These are phyloP conservation scores for Frankliniella intonsa DNA, from an alignment of 2,888 invertebrate genomes.

Conservation along the genomic window DNA sequence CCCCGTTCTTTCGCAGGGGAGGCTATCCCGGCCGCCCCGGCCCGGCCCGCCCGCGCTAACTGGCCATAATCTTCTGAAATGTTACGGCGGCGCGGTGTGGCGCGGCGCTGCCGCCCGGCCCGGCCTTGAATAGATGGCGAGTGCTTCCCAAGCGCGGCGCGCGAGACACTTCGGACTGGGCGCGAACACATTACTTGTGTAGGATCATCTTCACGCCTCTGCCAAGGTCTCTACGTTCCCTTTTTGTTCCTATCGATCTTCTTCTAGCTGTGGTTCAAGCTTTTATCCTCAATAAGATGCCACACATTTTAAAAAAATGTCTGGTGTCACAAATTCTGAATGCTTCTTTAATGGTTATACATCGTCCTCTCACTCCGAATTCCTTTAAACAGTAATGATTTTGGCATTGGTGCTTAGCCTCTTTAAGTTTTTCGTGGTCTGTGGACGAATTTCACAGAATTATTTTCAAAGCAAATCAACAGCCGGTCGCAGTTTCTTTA, in stretches of 20 bases:
- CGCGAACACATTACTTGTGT: conserved; percentile 3
- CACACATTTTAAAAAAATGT: no score
- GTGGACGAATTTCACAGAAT: no score
- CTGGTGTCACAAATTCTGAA: no score
- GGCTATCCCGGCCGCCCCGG: background rate
- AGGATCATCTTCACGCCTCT: background rate
- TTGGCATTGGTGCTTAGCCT: no score
- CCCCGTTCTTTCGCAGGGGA: conserved; percentile 13
- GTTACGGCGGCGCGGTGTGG: background rate
- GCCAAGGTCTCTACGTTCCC: background rate
- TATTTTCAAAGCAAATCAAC: no score
- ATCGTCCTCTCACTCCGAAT: no score
- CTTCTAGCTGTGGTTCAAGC: no score
- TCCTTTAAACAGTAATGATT: no score
- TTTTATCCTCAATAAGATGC: no score
- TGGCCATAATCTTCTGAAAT: conserved; percentile 25
- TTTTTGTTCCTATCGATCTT: background rate
- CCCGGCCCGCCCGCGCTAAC: conserved; percentile 13
- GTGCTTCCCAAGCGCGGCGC: background rate
- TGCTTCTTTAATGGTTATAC: no score
- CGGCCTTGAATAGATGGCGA: conserved; percentile 19
- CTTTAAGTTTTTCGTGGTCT: no score
- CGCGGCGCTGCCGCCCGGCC: background rate
- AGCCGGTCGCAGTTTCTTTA: no score
- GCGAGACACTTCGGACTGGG: background rate